Evolutionary conservation across 2,113 vertebrate genomes (phyloP), one percentile per base, ranked within the genome.

Genomic region (Hucho hucho): DNA sequence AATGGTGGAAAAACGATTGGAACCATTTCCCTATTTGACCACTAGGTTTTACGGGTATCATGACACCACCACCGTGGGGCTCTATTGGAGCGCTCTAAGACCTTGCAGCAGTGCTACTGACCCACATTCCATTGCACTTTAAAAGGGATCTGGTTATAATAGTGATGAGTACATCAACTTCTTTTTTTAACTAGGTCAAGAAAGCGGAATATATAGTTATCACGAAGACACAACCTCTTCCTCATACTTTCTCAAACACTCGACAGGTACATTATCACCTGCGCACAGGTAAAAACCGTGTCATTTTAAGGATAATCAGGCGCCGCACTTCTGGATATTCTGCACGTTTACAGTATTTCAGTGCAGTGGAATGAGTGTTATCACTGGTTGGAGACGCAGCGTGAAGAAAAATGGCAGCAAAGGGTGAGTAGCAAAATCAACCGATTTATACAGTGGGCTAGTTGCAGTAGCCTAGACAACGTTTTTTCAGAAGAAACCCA

Each of bases 311-410:
- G 32, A 18, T 58, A 37, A 66, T 78, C 18, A 67, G 22, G 9
- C 59, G 22, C 73, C 9, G 58, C 74, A 61, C 25, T 56, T 56
- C 46, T 68, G 74, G 67, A 68, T 61, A 79, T 32, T 70, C 74
- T 61, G 70, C 81, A 26, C 26, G 47, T 25, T 73, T 25, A 46
- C 69, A n/a, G 59, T 63, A 70, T 49, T 74, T 25, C 53, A 28
- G n/a, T 3, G 69, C 72, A n/a, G 84, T 83, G 89, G 89, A 53
- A 94, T 94, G 93, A 94, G 90, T 92, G 93, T 94, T 76, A 84
- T 91, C 0, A 81, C 24, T 49, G 83, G 67, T 69, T 89, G 79
- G 87, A 91, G 79, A 81, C 84, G 89, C 46, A 91, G 78, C 79
- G 25, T 68, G 70, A 94, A 88, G 89, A 90, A 75, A 83, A 75